Conservation (phyloP, 2,113 vertebrate species). For the Notothenia rossii region DNA sequence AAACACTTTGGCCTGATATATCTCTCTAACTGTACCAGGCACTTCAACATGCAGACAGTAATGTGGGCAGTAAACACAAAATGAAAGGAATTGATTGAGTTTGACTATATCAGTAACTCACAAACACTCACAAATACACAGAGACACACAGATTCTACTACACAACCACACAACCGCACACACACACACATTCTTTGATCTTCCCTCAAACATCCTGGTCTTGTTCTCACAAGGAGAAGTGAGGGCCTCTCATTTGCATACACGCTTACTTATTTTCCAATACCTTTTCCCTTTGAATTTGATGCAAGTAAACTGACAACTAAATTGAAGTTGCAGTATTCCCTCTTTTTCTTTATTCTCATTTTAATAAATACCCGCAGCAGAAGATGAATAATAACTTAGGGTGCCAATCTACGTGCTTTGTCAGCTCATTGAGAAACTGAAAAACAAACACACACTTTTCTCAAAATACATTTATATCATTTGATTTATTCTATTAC, state of each 20-base stretch:
- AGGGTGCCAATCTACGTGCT: constrained; percentile 5
- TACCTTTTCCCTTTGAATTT: constrained; percentile 56
- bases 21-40: constrained; percentile 11
- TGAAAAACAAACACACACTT: constrained; percentile 32
- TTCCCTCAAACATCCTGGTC: constrained; percentile 53
- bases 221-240: constrained; percentile 61
- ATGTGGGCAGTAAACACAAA: constrained; percentile 46
- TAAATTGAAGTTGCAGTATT: constrained; percentile 53
- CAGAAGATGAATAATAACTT: constrained; percentile 53
- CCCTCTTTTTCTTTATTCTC: constrained; percentile 27
- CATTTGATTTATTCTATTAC: neutral
- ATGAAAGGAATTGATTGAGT: constrained; percentile 47
- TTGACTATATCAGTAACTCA: constrained; percentile 26
- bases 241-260: constrained; percentile 60
- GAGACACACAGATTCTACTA: constrained; percentile 10
- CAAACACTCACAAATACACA: constrained; percentile 6
- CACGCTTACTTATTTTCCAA: constrained; percentile 55
- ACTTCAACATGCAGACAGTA: constrained; percentile 45
- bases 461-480: constrained; percentile 13
- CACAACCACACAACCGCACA: constrained; percentile 18
- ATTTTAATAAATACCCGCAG: constrained; percentile 28
- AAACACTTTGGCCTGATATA: constrained; percentile 38
- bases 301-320: constrained; percentile 43
- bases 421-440: constrained; percentile 36
- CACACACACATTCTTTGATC: constrained; percentile 69